phyloP scores from a whole-genome alignment of 2,797 vertebrate genomes.

The Darevskia mixta region DNA sequence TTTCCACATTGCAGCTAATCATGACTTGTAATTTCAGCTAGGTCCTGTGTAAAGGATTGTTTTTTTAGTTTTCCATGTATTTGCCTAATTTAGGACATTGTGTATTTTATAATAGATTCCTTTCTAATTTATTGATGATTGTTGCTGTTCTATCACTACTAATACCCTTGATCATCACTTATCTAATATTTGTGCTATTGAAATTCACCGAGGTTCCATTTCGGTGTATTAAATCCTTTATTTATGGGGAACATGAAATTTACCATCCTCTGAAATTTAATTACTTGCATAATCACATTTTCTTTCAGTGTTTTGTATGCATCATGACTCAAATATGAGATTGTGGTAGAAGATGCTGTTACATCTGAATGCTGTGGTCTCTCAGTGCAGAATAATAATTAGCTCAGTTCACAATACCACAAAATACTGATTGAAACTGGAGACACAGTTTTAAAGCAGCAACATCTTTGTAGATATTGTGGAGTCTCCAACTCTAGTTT shows the following conservation, averaged over 20 bases:
- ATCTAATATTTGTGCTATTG: slow-evolving; percentile 3
- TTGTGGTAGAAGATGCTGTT: slow-evolving; percentile 6
- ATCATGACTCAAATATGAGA: slow-evolving; percentile 32
- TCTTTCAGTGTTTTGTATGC: slow-evolving; percentile 15
- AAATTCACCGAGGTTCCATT: not conserved
- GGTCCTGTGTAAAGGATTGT: not conserved
- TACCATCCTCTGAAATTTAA: not conserved
- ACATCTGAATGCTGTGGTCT: slow-evolving; percentile 6
- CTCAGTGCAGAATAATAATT: slow-evolving; percentile 9
- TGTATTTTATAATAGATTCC: not conserved
- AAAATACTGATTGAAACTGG: not conserved
- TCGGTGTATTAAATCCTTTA: slow-evolving; percentile 7
- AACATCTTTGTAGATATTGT: not conserved
- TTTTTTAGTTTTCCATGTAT: not conserved
- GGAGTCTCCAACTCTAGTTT: not conserved
- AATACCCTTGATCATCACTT: not conserved
- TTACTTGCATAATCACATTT: slow-evolving; percentile 20
- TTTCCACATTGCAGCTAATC: not conserved
- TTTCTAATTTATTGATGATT: slow-evolving; percentile 3
- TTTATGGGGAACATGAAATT: slow-evolving; percentile 10
- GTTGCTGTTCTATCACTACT: not conserved
- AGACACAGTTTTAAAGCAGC: too few species aligned
- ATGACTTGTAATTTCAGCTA: not conserved
- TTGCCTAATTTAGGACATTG: not conserved
- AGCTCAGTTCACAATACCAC: not conserved